Evolutionary conservation across 2,888 invertebrate species (phyloP).

Genomic region (Sinhomidia bicolor): DNA sequence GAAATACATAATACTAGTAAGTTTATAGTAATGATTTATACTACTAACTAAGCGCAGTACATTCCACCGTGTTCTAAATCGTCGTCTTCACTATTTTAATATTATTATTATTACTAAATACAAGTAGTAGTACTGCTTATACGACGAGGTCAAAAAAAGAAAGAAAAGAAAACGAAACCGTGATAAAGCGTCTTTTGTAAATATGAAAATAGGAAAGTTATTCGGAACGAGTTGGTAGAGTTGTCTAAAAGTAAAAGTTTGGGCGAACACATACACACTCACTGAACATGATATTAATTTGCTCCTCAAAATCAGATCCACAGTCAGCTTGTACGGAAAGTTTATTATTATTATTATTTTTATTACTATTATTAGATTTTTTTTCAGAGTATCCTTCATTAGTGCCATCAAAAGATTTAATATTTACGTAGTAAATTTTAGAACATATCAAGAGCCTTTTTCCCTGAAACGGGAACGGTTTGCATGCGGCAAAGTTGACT

Average conservation of each 20-base stretch:
- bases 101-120: background rate
- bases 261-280: background rate
- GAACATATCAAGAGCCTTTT: background rate
- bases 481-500: background rate
- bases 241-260: background rate
- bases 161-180: background rate
- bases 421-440: conserved; percentile 11
- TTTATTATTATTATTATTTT: conserved; percentile 49
- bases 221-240: background rate
- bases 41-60: too few species aligned
- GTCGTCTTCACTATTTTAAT: too few species aligned
- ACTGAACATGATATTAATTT: conserved; percentile 7
- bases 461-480: background rate
- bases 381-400: conserved; percentile 32
- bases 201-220: too few species aligned
- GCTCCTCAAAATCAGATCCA: conserved; percentile 17
- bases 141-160: background rate
- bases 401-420: conserved; percentile 22
- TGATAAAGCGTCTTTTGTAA: too few species aligned
- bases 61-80: too few species aligned
- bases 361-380: conserved; percentile 20
- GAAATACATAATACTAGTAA: conserved; percentile 18
- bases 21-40: conserved; percentile 38
- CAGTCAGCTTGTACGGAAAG: background rate
- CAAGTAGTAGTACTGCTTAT: too few species aligned